Evolutionary conservation across 2,113 vertebrate genomes (phyloP).

Genomic region (Oreochromis tanganicae): DNA sequence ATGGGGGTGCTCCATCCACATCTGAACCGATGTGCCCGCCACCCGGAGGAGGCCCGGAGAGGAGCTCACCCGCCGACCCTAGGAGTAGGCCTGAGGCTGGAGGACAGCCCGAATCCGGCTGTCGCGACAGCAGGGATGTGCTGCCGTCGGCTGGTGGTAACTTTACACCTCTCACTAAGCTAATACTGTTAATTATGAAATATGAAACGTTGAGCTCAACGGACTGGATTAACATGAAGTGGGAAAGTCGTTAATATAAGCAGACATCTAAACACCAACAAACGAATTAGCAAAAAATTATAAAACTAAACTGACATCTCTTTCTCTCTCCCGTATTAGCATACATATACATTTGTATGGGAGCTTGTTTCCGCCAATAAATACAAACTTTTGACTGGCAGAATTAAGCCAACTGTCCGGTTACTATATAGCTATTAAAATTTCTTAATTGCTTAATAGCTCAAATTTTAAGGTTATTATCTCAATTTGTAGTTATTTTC

Average conservation of each 20-base stretch:
- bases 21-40: background rate
- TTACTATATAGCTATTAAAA: background rate
- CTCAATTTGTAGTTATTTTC: background rate
- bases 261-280: background rate
- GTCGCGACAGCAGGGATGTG: background rate
- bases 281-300: background rate
- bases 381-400: background rate
- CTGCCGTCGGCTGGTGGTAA: background rate
- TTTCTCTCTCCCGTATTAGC: rapidly evolving
- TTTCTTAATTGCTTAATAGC: rapidly evolving
- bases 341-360: background rate
- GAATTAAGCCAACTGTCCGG: background rate
- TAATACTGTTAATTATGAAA: background rate
- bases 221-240: background rate
- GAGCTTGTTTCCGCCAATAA: background rate
- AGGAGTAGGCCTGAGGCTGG: background rate
- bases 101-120: rapidly evolving
- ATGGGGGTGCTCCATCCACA: background rate
- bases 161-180: no score
- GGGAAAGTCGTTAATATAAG: background rate
- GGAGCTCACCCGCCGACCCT: rapidly evolving
- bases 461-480: background rate
- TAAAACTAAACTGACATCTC: background rate
- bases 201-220: background rate
- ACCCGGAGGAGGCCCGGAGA: background rate